Percentiles rank a stretch among this genome's conserved stretches.
phyloP scores from a whole-genome alignment of 2,797 vertebrate species.

The Protosalanx chinensis region DNA sequence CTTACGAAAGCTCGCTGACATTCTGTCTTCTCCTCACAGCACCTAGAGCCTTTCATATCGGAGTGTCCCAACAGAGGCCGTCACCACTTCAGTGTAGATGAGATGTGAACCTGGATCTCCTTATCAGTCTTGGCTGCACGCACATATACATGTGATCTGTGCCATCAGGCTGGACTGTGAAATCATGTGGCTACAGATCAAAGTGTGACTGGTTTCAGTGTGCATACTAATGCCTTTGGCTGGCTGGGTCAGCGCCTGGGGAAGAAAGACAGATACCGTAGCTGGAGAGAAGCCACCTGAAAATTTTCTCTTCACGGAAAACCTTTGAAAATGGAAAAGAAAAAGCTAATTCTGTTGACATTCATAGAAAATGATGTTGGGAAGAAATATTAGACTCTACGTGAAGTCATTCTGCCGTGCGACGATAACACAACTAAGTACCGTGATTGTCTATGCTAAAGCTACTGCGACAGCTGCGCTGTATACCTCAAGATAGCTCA shows the following conservation, averaged over 20 bases:
- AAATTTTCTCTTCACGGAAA: constrained; percentile 52
- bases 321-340: constrained; percentile 39
- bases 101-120: constrained; percentile 64
- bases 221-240: constrained; percentile 68
- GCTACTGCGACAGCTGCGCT: not conserved
- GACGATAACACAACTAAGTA: not conserved
- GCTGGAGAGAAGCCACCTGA: constrained; percentile 9
- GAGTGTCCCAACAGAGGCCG: constrained; percentile 43
- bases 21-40: constrained; percentile 34
- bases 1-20: constrained; percentile 16
- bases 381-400: not conserved
- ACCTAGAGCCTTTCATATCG: constrained; percentile 42
- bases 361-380: not conserved
- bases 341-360: not conserved
- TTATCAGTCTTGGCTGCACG: constrained; percentile 68
- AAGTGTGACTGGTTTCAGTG: constrained; percentile 66
- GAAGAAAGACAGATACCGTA: constrained; percentile 15
- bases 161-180: constrained; percentile 73
- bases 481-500: not conserved
- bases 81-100: constrained; percentile 49
- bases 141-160: constrained; percentile 75
- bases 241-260: constrained; percentile 26
- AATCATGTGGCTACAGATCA: constrained; percentile 76
- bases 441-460: not conserved
- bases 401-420: not conserved